phyloP scores from a whole-genome alignment of 2,113 vertebrate genomes.

The Lutjanus erythropterus region DNA sequence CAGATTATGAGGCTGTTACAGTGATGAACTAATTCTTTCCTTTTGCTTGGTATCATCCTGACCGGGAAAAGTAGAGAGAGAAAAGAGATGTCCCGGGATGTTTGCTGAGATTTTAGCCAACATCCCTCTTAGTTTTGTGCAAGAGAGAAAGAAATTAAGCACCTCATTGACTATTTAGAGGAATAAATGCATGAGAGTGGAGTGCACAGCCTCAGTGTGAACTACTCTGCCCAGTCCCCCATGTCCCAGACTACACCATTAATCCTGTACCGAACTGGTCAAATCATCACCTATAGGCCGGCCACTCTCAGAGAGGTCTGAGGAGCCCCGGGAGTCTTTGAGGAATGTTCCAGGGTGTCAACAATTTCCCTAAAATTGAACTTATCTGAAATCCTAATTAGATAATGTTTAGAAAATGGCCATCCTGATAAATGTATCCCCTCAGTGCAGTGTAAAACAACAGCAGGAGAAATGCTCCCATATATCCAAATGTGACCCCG shows the following conservation, averaged over 20 bases:
- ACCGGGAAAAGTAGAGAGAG: not conserved
- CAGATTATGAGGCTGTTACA: conserved; percentile 8
- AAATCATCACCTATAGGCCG: conserved; percentile 64
- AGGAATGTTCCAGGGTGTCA: conserved; percentile 31
- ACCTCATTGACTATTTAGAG: conserved; percentile 33
- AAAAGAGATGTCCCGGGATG: conserved; percentile 1
- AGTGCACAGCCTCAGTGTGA: conserved; percentile 49
- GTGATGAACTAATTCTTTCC: conserved; percentile 13
- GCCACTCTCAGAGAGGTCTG: conserved; percentile 34
- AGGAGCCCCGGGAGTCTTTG: conserved; percentile 33
- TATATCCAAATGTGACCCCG: conserved; percentile 49
- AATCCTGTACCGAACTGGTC: conserved; percentile 62
- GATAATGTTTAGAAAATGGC: not conserved
- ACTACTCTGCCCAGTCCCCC: conserved; percentile 52
- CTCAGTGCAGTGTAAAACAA: conserved; percentile 11
- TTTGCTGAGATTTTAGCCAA: conserved; percentile 9
- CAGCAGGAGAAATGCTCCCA: conserved; percentile 2
- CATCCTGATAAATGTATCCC: not conserved
- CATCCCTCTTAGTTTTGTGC: not conserved
- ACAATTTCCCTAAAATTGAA: conserved; percentile 31
- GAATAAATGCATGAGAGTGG: conserved; percentile 48
- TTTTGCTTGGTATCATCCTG: not conserved
- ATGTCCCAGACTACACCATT: conserved; percentile 51
- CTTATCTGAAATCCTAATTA: conserved; percentile 38
- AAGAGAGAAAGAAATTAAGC: conserved; percentile 16